phyloP scores from a whole-genome alignment of 2,888 invertebrate species.

The Geophilus truncorum region DNA sequence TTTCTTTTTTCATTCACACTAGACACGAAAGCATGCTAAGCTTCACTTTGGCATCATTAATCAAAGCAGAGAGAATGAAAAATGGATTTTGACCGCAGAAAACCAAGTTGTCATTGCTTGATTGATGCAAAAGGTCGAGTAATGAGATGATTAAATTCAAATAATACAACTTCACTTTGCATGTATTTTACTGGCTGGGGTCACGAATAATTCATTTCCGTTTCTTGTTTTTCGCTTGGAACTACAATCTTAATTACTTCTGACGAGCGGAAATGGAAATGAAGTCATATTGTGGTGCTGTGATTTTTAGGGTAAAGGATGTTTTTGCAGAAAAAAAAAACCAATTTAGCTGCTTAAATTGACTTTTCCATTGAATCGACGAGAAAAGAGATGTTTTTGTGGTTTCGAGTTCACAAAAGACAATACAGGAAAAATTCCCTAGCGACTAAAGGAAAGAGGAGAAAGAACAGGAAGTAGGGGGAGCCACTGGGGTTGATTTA shows the following conservation, averaged over 20 bases:
- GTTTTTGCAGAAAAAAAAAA: background rate
- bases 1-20: background rate
- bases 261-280: background rate
- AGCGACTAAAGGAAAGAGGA: background rate
- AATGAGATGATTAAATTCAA: background rate
- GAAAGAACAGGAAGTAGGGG: background rate
- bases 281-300: background rate
- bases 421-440: background rate
- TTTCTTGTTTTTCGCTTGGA: background rate
- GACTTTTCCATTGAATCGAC: background rate
- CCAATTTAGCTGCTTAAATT: background rate
- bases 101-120: background rate
- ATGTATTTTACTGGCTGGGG: too few species aligned
- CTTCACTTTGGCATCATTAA: background rate
- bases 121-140: background rate
- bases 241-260: background rate
- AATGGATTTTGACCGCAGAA: background rate
- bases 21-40: background rate
- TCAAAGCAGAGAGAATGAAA: background rate
- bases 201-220: too few species aligned
- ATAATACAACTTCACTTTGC: too few species aligned
- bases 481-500: background rate
- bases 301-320: background rate
- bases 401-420: background rate
- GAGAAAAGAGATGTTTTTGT: background rate